Percentiles rank a stretch among this genome's conserved stretches.
These are phyloP conservation scores for Furcifer pardalis DNA, from an alignment of 2,797 vertebrate genomes.

Conservation along the genomic window DNA sequence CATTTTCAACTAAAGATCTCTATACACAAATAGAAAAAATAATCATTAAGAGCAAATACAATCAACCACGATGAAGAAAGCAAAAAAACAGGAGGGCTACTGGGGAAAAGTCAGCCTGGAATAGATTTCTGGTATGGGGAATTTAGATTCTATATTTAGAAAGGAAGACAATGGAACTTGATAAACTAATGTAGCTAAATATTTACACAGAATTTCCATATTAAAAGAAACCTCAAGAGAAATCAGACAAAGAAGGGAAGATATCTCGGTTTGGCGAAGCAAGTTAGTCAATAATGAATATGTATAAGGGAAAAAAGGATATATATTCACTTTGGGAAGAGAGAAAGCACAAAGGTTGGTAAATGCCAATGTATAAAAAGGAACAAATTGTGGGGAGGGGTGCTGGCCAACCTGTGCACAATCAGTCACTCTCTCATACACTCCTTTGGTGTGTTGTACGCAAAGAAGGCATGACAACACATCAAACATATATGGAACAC, in stretches of 20 bases:
- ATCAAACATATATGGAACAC: background rate
- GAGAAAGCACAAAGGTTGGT: slow-evolving; percentile 61
- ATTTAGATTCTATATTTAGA: slow-evolving; percentile 67
- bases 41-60: slow-evolving; percentile 12
- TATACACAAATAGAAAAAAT: slow-evolving; percentile 9
- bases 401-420: background rate
- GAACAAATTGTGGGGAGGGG: slow-evolving; percentile 55
- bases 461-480: background rate
- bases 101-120: background rate
- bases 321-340: slow-evolving; percentile 62
- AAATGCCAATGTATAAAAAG: slow-evolving; percentile 68
- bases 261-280: slow-evolving; percentile 58
- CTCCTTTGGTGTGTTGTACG: no score
- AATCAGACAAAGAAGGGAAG: slow-evolving; percentile 54
- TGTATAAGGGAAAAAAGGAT: slow-evolving; percentile 64
- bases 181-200: slow-evolving; percentile 40
- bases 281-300: slow-evolving; percentile 71
- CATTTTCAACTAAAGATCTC: slow-evolving; percentile 15
- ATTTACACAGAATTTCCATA: slow-evolving; percentile 56
- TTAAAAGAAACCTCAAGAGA: slow-evolving; percentile 55
- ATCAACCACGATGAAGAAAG: background rate
- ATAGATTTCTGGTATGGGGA: slow-evolving; percentile 15
- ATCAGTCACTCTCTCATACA: background rate
- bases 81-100: background rate
- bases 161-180: slow-evolving; percentile 54